Evolutionary conservation across 2,797 vertebrate species (phyloP).

Genomic region (Notolabrus celidotus): DNA sequence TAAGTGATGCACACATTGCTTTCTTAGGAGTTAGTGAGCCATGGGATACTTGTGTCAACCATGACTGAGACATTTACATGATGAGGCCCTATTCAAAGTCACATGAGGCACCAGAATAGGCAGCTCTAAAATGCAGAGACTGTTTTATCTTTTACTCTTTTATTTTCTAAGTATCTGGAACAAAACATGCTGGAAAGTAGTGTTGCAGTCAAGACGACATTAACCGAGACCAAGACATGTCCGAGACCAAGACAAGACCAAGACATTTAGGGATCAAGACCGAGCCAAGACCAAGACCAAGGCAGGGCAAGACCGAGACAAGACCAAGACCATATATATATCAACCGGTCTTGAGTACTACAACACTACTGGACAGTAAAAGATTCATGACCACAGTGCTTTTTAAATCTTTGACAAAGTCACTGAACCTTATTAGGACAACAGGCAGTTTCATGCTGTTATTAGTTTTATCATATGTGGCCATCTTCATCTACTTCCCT

Average conservation of each 20-base stretch:
- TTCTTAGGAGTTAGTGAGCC: slow-evolving; percentile 19
- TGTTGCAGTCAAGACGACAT: no score
- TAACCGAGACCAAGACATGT: no score
- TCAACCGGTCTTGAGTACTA: no score
- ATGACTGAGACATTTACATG: slow-evolving; percentile 24
- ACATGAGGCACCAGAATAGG: not conserved
- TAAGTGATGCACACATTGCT: slow-evolving; percentile 19
- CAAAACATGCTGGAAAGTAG: not conserved
- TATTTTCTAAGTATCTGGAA: not conserved
- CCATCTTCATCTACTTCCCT: not conserved
- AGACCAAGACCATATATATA: no score
- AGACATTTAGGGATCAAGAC: no score
- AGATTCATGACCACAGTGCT: not conserved
- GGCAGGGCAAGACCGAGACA: no score
- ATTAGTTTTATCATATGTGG: not conserved
- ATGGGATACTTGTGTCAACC: slow-evolving; percentile 24
- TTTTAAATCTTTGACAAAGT: not conserved
- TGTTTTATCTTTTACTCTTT: not conserved
- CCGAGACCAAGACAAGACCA: no score
- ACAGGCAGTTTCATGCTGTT: not conserved
- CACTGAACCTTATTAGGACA: not conserved
- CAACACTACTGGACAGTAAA: not conserved
- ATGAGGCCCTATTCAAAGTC: slow-evolving; percentile 21
- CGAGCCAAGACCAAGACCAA: no score
- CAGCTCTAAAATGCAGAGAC: slow-evolving; percentile 1